These are phyloP conservation scores for Drosophila demipolita DNA, from an alignment of 2,888 invertebrate genomes.

Conservation along the genomic window DNA sequence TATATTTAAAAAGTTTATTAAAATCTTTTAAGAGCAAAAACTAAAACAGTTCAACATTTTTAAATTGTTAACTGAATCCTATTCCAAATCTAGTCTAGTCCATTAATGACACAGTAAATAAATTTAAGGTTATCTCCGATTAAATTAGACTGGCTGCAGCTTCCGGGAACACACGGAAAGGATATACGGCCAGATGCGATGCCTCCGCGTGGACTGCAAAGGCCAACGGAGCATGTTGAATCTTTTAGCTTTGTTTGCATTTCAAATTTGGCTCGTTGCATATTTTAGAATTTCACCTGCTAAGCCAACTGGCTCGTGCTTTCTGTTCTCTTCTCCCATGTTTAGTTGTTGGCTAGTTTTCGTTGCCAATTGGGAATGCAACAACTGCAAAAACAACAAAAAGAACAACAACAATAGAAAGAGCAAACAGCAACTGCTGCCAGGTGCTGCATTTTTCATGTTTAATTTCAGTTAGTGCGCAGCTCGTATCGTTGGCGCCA, in stretches of 20 bases:
- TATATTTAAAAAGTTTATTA: not conserved
- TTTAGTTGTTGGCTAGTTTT: conserved; percentile 39
- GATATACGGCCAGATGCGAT: not conserved
- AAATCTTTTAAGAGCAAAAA: not conserved
- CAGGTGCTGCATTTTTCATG: conserved; percentile 74
- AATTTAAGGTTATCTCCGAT: not conserved
- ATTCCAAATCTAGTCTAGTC: too few relatives aligned
- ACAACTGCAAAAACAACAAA: conserved; percentile 16
- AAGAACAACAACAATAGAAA: not conserved
- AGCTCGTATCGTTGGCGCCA: conserved; percentile 32
- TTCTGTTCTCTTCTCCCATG: conserved; percentile 4
- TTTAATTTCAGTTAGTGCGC: conserved; percentile 78
- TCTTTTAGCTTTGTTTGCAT: conserved; percentile 67
- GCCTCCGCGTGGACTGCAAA: not conserved
- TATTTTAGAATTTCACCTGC: conserved; percentile 61
- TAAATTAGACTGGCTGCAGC: conserved; percentile 14
- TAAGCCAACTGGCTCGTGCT: conserved; percentile 16
- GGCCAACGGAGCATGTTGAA: conserved; percentile 28
- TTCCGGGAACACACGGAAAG: conserved; percentile 4
- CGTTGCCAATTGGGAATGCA: conserved; percentile 43
- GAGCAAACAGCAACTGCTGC: conserved; percentile 7
- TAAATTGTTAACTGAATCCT: not conserved
- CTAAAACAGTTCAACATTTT: not conserved
- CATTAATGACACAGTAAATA: not conserved
- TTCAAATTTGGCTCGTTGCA: conserved; percentile 73